A percentile compares a stretch with the other conserved stretches of the same genome.
phyloP scores from a whole-genome alignment of 1,140 invertebrate genomes.

The Idris sp. region DNA sequence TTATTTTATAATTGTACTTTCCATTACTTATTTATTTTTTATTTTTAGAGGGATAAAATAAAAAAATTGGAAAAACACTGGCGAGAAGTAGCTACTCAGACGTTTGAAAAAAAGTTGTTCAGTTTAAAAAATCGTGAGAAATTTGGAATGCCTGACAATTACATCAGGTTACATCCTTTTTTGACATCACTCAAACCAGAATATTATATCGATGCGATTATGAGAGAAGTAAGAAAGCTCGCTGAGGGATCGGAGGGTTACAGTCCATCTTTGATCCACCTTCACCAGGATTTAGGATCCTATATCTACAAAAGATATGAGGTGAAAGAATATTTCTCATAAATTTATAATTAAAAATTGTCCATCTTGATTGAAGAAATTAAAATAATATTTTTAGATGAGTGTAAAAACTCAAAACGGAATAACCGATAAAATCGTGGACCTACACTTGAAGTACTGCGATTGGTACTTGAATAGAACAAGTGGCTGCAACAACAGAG shows the following conservation, averaged over 20 bases:
- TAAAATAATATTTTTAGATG: constrained; percentile 73
- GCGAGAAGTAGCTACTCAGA: constrained; percentile 80
- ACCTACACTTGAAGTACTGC: constrained; percentile 85
- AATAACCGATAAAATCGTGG: constrained; percentile 82
- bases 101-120: constrained; percentile 84
- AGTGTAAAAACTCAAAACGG: constrained; percentile 82
- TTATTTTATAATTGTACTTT: too few species aligned
- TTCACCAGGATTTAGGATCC: constrained; percentile 85
- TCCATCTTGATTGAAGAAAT: too few species aligned
- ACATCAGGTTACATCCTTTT: constrained; percentile 83
- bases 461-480: constrained; percentile 82
- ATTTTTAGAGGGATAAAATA: constrained; percentile 79
- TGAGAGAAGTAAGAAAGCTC: constrained; percentile 84
- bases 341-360: too few species aligned
- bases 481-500: constrained; percentile 81
- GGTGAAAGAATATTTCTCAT: constrained; percentile 46
- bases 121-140: constrained; percentile 77
- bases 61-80: constrained; percentile 82
- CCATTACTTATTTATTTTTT: constrained; percentile 13
- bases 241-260: constrained; percentile 88
- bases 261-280: constrained; percentile 82
- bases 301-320: constrained; percentile 79
- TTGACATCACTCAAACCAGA: constrained; percentile 82
- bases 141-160: constrained; percentile 69
- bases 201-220: constrained; percentile 82